These are phyloP conservation scores for Felis chaus DNA, from an alignment of 2,113 vertebrate species.

Conservation along the genomic window DNA sequence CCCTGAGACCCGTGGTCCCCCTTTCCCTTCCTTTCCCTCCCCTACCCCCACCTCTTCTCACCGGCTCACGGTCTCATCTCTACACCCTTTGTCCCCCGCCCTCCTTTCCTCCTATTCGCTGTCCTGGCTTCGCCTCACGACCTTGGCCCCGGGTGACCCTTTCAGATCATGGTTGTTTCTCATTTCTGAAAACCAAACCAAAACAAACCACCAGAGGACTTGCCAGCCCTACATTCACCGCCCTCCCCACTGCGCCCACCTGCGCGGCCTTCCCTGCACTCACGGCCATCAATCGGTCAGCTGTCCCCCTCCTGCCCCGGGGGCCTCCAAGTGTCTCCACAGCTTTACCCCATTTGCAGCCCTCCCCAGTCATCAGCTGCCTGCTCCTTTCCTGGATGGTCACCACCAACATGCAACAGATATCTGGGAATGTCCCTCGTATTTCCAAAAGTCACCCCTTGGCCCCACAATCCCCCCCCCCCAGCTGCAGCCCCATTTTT, in stretches of 20 bases:
- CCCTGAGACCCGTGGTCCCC: not conserved
- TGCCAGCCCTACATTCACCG: too few relatives aligned
- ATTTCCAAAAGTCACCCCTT: not conserved
- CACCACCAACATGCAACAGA: not conserved
- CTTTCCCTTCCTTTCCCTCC: not conserved
- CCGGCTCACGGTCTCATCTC: not conserved
- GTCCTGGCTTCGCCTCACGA: not conserved
- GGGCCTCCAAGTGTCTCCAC: not conserved
- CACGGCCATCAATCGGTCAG: not conserved
- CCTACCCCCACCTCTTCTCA: not conserved
- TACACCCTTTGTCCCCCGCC: not conserved
- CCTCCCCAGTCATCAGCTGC: not conserved
- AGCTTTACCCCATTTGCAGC: not conserved
- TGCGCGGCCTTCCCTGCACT: not conserved
- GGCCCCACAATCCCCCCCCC: not conserved
- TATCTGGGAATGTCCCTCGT: not conserved
- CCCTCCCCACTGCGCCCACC: not conserved
- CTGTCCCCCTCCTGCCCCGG: accelerated
- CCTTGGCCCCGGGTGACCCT: not conserved
- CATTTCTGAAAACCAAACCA: not conserved
- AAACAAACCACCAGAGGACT: not conserved
- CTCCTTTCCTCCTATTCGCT: not conserved
- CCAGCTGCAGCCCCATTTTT: too few relatives aligned
- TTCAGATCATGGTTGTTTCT: not conserved
- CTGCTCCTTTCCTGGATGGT: not conserved